These are phyloP conservation scores for Tachysurus fulvidraco DNA, from an alignment of 2,113 vertebrate species.

Conservation along the genomic window DNA sequence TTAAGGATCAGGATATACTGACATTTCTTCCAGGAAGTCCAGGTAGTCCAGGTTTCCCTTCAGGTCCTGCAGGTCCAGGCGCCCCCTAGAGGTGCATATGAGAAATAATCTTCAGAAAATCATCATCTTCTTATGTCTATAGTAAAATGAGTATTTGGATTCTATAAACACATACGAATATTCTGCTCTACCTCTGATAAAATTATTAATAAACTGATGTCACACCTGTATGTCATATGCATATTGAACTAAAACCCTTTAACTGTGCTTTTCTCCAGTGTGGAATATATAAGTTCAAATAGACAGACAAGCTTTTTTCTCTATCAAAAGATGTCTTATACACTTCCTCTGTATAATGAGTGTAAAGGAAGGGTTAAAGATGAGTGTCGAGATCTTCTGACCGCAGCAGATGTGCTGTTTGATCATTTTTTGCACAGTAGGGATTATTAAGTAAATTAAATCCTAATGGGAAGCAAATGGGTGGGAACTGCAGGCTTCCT, in stretches of 20 bases:
- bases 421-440: slow-evolving; percentile 14
- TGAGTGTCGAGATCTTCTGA: neutral
- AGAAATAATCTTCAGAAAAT: slow-evolving; percentile 9
- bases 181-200: neutral
- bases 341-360: neutral
- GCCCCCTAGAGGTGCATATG: slow-evolving; percentile 67
- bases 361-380: slow-evolving; percentile 10
- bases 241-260: neutral
- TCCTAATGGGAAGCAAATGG: slow-evolving; percentile 50
- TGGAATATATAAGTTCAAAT: neutral
- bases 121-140: neutral
- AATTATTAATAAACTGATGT: neutral
- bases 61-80: slow-evolving; percentile 62
- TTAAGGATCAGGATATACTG: slow-evolving; percentile 36
- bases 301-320: neutral
- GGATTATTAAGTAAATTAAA: slow-evolving; percentile 37
- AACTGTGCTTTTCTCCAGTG: neutral
- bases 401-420: slow-evolving; percentile 44
- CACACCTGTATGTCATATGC: neutral
- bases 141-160: neutral
- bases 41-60: slow-evolving; percentile 65
- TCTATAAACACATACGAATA: neutral
- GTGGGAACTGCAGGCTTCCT: slow-evolving; percentile 29
- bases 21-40: slow-evolving; percentile 69
- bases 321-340: neutral